Conservation (phyloP, 2,888 invertebrate genomes). For the Sabatieria punctata region DNA sequence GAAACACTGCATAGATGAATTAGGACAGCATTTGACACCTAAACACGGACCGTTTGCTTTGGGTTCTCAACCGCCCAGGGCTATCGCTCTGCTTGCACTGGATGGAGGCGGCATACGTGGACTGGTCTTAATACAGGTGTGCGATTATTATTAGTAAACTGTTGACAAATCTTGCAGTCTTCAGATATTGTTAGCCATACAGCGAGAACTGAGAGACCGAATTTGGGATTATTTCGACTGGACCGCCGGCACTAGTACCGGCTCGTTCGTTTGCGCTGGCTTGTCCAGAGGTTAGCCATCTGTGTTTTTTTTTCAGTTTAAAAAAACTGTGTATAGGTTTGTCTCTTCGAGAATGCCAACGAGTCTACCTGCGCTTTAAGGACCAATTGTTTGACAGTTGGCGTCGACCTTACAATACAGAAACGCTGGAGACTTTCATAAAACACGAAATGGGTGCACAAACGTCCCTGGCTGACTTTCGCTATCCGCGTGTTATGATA, state of each 20-base stretch:
- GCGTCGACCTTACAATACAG: conserved; percentile 67
- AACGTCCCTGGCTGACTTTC: conserved; percentile 70
- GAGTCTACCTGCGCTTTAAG: conserved; percentile 80
- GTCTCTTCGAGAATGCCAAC: conserved; percentile 61
- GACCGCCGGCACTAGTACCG: conserved; percentile 74
- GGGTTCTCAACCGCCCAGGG: no score
- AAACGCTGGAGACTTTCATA: conserved; percentile 63
- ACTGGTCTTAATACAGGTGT: conserved; percentile 27
- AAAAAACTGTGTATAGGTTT: no score
- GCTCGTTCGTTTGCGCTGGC: conserved; percentile 73
- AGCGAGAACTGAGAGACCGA: conserved; percentile 19
- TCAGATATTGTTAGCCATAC: conserved; percentile 22
- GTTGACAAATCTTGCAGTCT: no score
- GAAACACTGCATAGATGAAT: no score
- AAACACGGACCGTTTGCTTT: no score
- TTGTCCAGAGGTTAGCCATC: conserved; percentile 55
- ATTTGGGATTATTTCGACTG: conserved; percentile 78
- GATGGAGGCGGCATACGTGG: conserved; percentile 96
- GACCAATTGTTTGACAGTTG: conserved; percentile 76
- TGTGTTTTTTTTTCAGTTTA: no score
- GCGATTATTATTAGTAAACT: no score
- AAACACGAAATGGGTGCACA: conserved; percentile 66
- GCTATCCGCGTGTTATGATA: conserved; percentile 54
- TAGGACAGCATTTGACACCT: no score
- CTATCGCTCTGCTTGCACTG: conserved; percentile 49